These are phyloP conservation scores for Tortricodes alternella DNA, from an alignment of 2,888 invertebrate species.

Conservation along the genomic window DNA sequence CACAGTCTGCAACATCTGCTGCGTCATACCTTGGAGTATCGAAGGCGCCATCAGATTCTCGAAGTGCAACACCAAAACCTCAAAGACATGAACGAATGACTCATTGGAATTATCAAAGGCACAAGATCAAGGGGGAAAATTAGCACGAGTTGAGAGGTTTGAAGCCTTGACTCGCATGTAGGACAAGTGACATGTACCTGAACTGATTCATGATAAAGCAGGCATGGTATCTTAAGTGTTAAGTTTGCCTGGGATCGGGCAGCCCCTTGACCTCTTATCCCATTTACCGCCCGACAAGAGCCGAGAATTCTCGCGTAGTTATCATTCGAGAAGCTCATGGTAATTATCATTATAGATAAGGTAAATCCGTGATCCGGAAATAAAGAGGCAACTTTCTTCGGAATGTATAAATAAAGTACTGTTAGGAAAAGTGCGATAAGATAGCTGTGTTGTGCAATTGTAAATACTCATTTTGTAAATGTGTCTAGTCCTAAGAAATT, in stretches of 20 bases:
- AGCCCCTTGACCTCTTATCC: constrained; percentile 3
- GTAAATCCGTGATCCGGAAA: constrained; percentile 4
- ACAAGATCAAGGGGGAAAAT: neutral
- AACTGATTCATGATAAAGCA: constrained; percentile 17
- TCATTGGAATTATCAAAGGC: neutral
- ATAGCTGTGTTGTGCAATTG: neutral
- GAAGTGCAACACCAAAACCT: constrained; percentile 43
- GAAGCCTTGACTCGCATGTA: neutral
- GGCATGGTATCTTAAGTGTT: constrained; percentile 12
- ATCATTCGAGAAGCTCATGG: neutral
- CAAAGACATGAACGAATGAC: constrained; percentile 28
- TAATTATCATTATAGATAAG: constrained; percentile 1
- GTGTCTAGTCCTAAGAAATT: neutral
- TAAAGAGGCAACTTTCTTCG: neutral
- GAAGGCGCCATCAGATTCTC: constrained; percentile 68
- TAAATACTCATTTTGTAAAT: neutral
- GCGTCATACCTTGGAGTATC: constrained; percentile 84
- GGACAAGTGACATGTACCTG: constrained; percentile 1
- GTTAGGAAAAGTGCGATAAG: neutral
- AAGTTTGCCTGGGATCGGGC: constrained; percentile 1
- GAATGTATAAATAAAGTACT: neutral
- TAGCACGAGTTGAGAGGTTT: neutral
- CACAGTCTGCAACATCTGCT: constrained; percentile 81
- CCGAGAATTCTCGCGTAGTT: neutral
- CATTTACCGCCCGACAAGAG: constrained; percentile 1